Evolutionary conservation across 2,797 vertebrate genomes (phyloP).

Genomic region (Coracias cyanogaster): DNA sequence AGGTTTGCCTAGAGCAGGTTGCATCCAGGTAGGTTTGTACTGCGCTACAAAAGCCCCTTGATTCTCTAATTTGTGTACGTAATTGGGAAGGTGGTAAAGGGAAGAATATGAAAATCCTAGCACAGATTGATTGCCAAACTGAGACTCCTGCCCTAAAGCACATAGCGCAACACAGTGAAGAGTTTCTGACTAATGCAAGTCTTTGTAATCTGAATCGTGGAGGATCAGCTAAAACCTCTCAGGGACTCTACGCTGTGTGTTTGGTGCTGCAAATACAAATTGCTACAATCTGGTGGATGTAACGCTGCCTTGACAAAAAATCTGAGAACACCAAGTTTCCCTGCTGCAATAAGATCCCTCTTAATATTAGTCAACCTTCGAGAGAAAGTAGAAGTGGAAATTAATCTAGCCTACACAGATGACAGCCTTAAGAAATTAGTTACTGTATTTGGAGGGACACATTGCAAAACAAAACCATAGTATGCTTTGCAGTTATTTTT

Average conservation of each 20-base stretch:
- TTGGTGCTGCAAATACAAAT: background rate
- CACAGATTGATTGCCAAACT: background rate
- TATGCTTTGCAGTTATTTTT: background rate
- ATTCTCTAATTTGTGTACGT: background rate
- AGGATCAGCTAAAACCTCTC: background rate
- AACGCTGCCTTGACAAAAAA: background rate
- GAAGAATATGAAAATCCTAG: background rate
- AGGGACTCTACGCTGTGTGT: background rate
- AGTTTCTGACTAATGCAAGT: background rate
- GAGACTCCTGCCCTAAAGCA: background rate
- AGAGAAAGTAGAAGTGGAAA: background rate
- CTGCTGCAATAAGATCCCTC: background rate
- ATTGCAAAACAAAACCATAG: background rate
- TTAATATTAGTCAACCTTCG: background rate
- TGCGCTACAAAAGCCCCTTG: fast-evolving
- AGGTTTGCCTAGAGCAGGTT: background rate
- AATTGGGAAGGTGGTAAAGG: background rate
- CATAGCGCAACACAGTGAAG: background rate
- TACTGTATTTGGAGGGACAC: background rate
- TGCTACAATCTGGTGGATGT: background rate
- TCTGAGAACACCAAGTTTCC: background rate
- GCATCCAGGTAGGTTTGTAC: background rate
- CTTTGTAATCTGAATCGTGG: background rate
- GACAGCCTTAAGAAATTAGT: background rate
- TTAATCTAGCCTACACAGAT: background rate